Evolutionary conservation across 2,888 invertebrate genomes (phyloP), one percentile per base, ranked within the genome.

Genomic region (Lycaena phlaeas): DNA sequence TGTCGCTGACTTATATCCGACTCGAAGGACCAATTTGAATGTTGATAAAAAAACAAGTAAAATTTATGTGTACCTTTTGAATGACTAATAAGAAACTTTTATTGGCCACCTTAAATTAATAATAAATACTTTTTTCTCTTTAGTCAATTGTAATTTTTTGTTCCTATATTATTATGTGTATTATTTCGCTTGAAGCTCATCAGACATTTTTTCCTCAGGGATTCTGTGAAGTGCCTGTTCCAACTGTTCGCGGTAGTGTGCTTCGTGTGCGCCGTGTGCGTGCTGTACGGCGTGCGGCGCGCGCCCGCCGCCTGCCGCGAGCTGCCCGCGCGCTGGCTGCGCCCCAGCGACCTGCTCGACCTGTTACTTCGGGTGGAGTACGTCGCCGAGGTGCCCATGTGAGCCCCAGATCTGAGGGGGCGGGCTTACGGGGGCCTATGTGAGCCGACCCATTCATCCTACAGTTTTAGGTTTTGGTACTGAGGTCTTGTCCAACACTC

Each of bases 171-270:
- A 10, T 10, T 28, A 11, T 18, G 18, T 18, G 6, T 18, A 4
- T 4, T 4, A 4, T 18, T 18, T 18, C 3, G 3, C 4, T 18
- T 3, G 18, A 18, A 18, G 18, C 18, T 6, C 18, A 4, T 18
- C n/a, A n/a, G n/a, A n/a, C n/a, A n/a, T n/a, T n/a, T n/a, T 76
- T 40, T 71, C 74, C 69, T 41, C 75, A 84, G 84, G 82, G 75
- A 76, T 47, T 59, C 72, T 1, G 43, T 78, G 9, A 77, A 72
- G 53, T 68, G 72, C 48, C 59, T 79, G 49, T 74, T 82, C 62
- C 81, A 81, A 62, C 4, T 76, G 30, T 75, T 84, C 55, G 84
- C 81, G 1, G 64, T 78, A 14, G 36, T 76, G 1, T 81, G 84
- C 50, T 81, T 82, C 64, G 2, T 67, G 11, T 64, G 60, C 44